Evolutionary conservation across 2,797 vertebrate species (phyloP).

Genomic region (Holocentrus rufus): DNA sequence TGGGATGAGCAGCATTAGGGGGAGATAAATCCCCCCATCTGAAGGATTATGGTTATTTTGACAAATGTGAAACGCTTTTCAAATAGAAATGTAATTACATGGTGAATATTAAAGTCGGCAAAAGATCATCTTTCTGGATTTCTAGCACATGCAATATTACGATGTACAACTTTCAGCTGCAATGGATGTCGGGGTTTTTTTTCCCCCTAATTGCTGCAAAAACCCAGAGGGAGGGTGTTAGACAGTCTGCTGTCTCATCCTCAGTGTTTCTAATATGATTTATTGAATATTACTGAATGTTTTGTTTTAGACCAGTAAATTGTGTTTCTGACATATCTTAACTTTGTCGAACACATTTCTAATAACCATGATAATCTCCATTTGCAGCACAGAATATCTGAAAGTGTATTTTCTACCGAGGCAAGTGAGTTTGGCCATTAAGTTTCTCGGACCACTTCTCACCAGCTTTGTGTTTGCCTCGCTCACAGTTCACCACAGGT

Average conservation of each 20-base stretch:
- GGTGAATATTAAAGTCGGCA: slow-evolving; percentile 75
- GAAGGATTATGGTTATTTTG: slow-evolving; percentile 81
- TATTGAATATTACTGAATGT: slow-evolving; percentile 33
- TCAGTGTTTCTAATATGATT: slow-evolving; percentile 24
- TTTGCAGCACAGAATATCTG: not conserved
- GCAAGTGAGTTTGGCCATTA: slow-evolving; percentile 26
- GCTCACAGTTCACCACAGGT: not conserved
- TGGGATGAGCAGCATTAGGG: slow-evolving; percentile 80
- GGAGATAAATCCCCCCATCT: slow-evolving; percentile 80
- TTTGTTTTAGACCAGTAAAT: slow-evolving; percentile 16
- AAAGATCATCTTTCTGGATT: slow-evolving; percentile 67
- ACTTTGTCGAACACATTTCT: slow-evolving; percentile 2
- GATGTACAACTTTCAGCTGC: slow-evolving; percentile 46
- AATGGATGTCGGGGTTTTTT: slow-evolving; percentile 28
- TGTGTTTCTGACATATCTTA: not conserved
- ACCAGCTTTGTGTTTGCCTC: slow-evolving; percentile 30
- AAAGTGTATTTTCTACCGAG: slow-evolving; percentile 5
- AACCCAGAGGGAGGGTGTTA: slow-evolving; percentile 13
- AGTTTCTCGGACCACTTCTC: slow-evolving; percentile 34
- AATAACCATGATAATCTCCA: slow-evolving; percentile 8
- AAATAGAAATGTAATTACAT: slow-evolving; percentile 80
- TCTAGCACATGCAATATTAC: slow-evolving; percentile 37
- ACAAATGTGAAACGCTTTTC: slow-evolving; percentile 76
- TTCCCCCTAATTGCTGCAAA: slow-evolving; percentile 4
- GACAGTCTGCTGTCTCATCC: slow-evolving; percentile 10